A percentile compares a stretch with the other conserved stretches of the same genome.
phyloP scores from a whole-genome alignment of 2,113 vertebrate genomes.

The Turnix velox region DNA sequence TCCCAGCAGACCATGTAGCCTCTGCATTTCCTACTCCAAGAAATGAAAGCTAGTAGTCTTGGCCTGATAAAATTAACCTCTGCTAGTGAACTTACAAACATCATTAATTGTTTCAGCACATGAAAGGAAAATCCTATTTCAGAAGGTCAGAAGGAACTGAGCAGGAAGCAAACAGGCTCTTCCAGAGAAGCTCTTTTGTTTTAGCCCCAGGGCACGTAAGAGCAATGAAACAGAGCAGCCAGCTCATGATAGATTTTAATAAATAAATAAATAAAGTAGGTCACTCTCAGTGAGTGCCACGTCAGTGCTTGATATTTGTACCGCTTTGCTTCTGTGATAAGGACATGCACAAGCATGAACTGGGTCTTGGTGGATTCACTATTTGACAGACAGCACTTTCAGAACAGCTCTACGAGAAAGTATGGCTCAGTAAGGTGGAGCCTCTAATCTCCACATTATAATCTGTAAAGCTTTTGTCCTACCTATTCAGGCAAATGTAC shows the following conservation, averaged over 20 bases:
- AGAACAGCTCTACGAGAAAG: accelerated
- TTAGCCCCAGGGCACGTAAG: neutral
- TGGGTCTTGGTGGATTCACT: neutral
- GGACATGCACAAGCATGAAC: neutral
- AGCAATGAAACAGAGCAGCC: neutral
- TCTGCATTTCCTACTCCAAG: neutral
- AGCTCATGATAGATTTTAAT: neutral
- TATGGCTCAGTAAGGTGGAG: neutral
- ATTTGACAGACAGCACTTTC: neutral
- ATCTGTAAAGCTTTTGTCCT: neutral
- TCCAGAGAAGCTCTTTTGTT: neutral
- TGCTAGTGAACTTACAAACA: neutral
- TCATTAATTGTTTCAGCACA: neutral
- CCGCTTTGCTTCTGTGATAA: neutral
- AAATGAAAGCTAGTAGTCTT: neutral
- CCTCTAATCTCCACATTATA: neutral
- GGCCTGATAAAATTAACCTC: neutral
- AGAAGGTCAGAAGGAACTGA: neutral
- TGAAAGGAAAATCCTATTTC: neutral
- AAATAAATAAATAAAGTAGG: neutral
- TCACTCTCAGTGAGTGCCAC: accelerated
- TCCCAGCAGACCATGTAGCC: neutral
- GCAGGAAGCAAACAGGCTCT: neutral
- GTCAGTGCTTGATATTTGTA: neutral
- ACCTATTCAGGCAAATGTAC: neutral